A percentile compares a stretch with the other conserved stretches of the same genome.
These are phyloP conservation scores for Nycticebus coucang DNA, from an alignment of 2,113 vertebrate species.

Conservation along the genomic window DNA sequence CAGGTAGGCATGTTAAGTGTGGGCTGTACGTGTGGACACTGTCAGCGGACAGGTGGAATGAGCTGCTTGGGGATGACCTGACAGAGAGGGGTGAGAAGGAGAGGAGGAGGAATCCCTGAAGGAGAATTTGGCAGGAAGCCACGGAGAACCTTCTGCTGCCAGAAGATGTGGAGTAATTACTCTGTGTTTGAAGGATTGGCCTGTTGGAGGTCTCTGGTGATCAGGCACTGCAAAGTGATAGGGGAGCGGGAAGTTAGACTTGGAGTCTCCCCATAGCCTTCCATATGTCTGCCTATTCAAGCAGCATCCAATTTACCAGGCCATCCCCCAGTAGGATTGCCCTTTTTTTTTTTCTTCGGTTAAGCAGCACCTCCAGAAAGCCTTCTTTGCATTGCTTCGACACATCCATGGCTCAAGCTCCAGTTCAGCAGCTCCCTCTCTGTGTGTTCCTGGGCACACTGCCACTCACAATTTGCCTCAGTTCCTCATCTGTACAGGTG, in stretches of 20 bases:
- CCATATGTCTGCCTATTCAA: neutral
- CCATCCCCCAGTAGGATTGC: neutral
- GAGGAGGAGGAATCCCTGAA: neutral
- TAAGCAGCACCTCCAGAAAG: neutral
- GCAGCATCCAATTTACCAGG: neutral
- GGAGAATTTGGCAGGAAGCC: neutral
- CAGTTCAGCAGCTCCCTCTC: too few relatives aligned
- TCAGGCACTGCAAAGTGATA: neutral
- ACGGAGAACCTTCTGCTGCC: neutral
- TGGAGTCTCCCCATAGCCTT: neutral
- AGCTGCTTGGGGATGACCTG: rapidly evolving
- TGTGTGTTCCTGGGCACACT: too few relatives aligned
- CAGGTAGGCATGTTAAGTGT: too few relatives aligned
- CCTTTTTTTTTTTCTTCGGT: neutral
- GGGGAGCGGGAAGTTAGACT: neutral
- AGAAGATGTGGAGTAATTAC: too few relatives aligned
- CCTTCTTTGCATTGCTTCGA: neutral
- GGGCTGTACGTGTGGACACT: neutral
- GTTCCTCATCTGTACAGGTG: neutral
- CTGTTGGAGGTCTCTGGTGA: neutral
- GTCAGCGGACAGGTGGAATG: neutral
- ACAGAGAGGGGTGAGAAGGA: neutral
- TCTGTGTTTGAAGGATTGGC: too few relatives aligned
- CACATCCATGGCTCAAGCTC: neutral
- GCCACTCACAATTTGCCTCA: neutral